Evolutionary conservation across 2,888 invertebrate genomes (phyloP), one percentile per base, ranked within the genome.

Genomic region (Subacronicta megacephala): DNA sequence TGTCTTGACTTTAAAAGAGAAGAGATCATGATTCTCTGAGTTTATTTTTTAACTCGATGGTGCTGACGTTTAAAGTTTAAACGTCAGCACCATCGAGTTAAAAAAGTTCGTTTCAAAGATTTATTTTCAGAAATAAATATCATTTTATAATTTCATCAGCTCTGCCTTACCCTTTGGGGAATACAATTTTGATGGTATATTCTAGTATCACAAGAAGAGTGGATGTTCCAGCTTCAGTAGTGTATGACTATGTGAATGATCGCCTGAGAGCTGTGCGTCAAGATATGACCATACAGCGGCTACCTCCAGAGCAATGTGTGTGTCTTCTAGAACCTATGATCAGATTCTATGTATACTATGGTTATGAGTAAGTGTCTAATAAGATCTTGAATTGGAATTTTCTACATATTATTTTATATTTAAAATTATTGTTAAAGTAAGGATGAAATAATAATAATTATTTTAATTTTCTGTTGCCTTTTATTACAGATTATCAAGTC

Each of bases 231-330:
- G 45, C 64, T 88, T 75, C 88, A 46, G 80, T 94, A 0, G 88
- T 96, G 40, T 98, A 97, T 80, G 96, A 97, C 83, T 98, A 97
- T 88, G 91, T 97, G 45, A 95, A 96, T 79, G 97, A 98, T 83
- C 95, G 98, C 13, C 88, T 97, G 55, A 89, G 97, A 75, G 95
- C 97, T 0, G 95, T 98, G 4, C 90, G 97, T 33, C 97, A 98
- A 84, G 98, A 98, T 80, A 95, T 97, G 88, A 95, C 96, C 0
- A 96, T 98, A 66, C 98, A 98, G 84, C 94, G 95, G 57, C 82
- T 97, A 1, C 82, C 92, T 3, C 90, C 94, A 1, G 70, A 83
- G 0, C 85, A 95, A 23, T 95, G 95, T 49, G 94, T 96, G 7
- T 77, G 83, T 15, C 92, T 98, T 51, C 90, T 97, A n/a, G 96